Evolutionary conservation across 2,113 vertebrate genomes (phyloP), one percentile per base, ranked within the genome.

Genomic region (Ptilorrhoa leucosticta): DNA sequence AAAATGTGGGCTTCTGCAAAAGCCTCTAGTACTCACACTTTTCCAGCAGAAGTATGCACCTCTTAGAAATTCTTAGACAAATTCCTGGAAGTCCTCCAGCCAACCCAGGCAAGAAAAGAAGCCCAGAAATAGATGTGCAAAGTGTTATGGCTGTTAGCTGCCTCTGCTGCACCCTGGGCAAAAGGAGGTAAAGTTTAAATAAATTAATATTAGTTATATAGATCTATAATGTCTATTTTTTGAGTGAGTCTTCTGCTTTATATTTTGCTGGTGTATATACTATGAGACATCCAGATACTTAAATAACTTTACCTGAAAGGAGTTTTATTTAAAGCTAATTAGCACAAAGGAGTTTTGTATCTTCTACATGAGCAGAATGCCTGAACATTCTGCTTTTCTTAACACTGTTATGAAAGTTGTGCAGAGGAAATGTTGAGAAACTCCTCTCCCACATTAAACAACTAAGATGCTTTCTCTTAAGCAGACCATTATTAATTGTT

Each of bases 401-500:
- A 79, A 73, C 56, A 13, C 57, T 75, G 39, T 87, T 82, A 82
- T 13, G 58, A 93, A 91, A 96, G 40, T 17, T 81, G 37, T 33
- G 7, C 17, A 51, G 66, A 87, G 39, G 44, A 47, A 94, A 48
- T 33, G 47, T 39, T 79, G 71, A 90, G 83, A 91, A 73, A 94
- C 68, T 95, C 27, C 44, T 75, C 47, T 83, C 96, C 48, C 83
- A 66, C 86, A 73, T 73, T 75, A 87, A 96, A 84, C 30, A 71
- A 54, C 66, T 42, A 50, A 77, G 37, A 82, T 35, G 48, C 37
- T 93, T 88, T 75, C 30, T 92, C 64, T 90, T 89, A 89, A 96
- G 77, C 86, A 87, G 92, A 93, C 84, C 58, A 79, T 83, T 96
- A 88, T 91, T 94, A 96, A 96, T 94, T 95, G 39, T 89, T 75